Percentiles rank a stretch among this genome's conserved stretches.
phyloP scores from a whole-genome alignment of 2,797 vertebrate genomes.

The Etheostoma nigrum region DNA sequence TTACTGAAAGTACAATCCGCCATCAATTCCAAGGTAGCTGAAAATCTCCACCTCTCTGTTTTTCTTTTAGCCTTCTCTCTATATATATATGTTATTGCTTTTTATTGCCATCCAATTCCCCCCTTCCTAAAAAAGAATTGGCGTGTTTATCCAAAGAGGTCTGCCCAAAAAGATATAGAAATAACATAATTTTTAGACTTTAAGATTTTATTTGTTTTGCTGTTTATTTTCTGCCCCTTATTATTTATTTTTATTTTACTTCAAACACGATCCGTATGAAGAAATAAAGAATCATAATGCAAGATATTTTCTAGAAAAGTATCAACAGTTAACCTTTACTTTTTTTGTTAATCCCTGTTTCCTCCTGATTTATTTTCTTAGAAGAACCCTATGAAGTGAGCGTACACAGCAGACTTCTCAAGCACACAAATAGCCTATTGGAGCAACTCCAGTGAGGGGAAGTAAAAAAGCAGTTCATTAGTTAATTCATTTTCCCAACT shows the following conservation, averaged over 20 bases:
- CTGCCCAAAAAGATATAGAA: conserved; percentile 52
- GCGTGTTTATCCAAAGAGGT: conserved; percentile 74
- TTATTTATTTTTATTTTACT: conserved; percentile 31
- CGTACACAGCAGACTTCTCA: conserved; percentile 68
- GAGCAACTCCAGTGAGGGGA: conserved; percentile 69
- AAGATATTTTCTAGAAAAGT: conserved; percentile 47
- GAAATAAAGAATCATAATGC: conserved; percentile 82
- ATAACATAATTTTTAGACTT: conserved; percentile 15
- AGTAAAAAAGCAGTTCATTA: conserved; percentile 40
- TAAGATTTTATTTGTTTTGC: conserved; percentile 24
- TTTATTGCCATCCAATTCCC: conserved; percentile 74
- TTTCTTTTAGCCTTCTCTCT: conserved; percentile 67
- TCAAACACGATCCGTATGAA: conserved; percentile 78
- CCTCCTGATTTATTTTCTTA: conserved; percentile 42
- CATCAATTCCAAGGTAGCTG: conserved; percentile 88
- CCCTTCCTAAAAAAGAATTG: conserved; percentile 55
- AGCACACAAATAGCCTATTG: conserved; percentile 29
- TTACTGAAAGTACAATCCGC: conserved; percentile 84
- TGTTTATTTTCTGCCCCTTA: conserved; percentile 34
- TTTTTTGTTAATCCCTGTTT: conserved; percentile 34
- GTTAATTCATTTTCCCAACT: background rate
- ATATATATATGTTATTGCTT: conserved; percentile 64
- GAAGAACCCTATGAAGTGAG: conserved; percentile 56
- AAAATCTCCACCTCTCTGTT: conserved; percentile 79
- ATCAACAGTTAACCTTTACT: conserved; percentile 7